A percentile compares a stretch with the other conserved stretches of the same genome.
Conservation (phyloP, 2,113 vertebrate genomes). For the Climacteris rufus region DNA sequence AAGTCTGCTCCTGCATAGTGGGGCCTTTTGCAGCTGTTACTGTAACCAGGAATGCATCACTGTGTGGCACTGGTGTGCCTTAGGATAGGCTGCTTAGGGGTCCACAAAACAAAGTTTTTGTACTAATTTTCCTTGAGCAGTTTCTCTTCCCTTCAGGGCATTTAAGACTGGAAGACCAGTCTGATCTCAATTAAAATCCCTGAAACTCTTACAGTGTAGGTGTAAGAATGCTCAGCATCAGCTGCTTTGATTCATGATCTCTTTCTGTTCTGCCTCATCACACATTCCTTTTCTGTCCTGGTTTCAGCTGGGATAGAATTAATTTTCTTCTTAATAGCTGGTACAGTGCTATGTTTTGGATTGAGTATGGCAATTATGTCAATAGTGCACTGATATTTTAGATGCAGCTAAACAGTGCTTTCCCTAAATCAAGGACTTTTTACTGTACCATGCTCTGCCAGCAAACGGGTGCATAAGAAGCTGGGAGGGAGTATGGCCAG, state of each 20-base stretch:
- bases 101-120: not conserved
- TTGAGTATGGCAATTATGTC: not conserved
- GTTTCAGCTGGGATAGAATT: not conserved
- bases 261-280: not conserved
- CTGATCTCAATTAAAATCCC: not conserved
- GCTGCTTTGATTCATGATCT: not conserved
- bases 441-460: not conserved
- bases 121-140: not conserved
- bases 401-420: not conserved
- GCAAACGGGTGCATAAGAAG: not conserved
- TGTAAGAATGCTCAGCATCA: not conserved
- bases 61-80: not conserved
- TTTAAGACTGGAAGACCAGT: not conserved
- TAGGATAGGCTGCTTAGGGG: not conserved
- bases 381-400: not conserved
- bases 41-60: not conserved
- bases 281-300: not conserved
- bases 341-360: not conserved
- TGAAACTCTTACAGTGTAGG: not conserved
- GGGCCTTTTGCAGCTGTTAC: not conserved
- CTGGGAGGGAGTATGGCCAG: not conserved
- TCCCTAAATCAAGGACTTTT: not conserved
- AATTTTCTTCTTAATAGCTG: not conserved
- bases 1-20: accelerated
- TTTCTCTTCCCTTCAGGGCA: not conserved